Evolutionary conservation across 2,888 invertebrate genomes (phyloP), one percentile per base, ranked within the genome.

Genomic region (Leptarthrus brevirostris): DNA sequence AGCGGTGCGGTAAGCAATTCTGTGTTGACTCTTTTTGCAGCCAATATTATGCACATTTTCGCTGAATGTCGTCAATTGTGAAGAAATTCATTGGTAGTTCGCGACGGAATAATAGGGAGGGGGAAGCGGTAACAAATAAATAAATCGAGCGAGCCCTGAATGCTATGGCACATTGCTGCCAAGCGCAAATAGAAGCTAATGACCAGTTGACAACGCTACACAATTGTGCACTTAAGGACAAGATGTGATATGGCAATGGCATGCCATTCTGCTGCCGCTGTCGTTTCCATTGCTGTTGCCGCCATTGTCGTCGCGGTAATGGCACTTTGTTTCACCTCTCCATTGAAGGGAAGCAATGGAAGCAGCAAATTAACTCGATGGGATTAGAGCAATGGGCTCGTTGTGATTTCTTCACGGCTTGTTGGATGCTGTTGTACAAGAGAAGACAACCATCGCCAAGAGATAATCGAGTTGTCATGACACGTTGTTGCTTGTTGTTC

Each of bases 221-320:
- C 61, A 61, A 61, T 61, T 61, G 61, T 61, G 61, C 61, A 61
- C 61, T 61, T 61, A 61, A 61, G 61, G 61, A 61, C n/a, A 61
- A 61, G 61, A 61, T 20, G 61, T n/a, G 61, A 56, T 34, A 56
- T 30, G 34, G 1, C 30, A n/a, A 16, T 56, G 30, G 26, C 30
- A 30, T 30, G 5, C 30, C 1, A 30, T 16, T 1, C 56, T 56
- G 56, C 54, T 22, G 5, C 26, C 24, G 24, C 12, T 54, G 5
- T 18, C 52, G 12, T 12, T 18, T 22, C 6, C 10, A 22, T 56
- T 56, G 54, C 24, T 56, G 56, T 20, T 36, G 36, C 22, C 14
- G 58, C 61, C 36, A 61, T 61, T 61, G 61, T 61, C 40, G 36
- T 40, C 34, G 61, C 36, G 34, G 61, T 36, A 61, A 61, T 61